These are phyloP conservation scores for Laticauda colubrina DNA, from an alignment of 2,113 vertebrate genomes.

Conservation along the genomic window DNA sequence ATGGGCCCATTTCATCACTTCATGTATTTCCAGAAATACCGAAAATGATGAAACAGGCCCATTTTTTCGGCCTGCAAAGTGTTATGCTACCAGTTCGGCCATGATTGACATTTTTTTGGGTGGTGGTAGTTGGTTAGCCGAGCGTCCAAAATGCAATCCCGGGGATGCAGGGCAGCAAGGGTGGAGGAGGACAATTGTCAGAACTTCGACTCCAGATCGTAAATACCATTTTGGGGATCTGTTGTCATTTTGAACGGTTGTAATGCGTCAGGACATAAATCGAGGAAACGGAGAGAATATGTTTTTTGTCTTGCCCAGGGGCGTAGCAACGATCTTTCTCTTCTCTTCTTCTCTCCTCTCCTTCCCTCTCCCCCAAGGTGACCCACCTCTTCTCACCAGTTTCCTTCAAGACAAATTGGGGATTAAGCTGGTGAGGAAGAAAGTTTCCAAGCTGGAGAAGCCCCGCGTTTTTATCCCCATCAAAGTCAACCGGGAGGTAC, in stretches of 20 bases:
- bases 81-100: too few species aligned
- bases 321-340: background rate
- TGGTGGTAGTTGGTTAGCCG: background rate
- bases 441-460: slow-evolving; percentile 47
- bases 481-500: slow-evolving; percentile 74
- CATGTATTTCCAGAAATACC: too few species aligned
- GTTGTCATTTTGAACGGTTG: background rate
- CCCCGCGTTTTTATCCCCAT: slow-evolving; percentile 56
- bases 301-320: background rate
- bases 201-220: background rate
- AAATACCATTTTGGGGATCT: background rate
- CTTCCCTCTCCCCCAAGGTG: slow-evolving; percentile 63
- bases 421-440: slow-evolving; percentile 70
- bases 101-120: background rate
- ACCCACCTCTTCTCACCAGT: slow-evolving; percentile 72
- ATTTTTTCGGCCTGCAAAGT: too few species aligned
- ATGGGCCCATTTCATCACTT: too few species aligned
- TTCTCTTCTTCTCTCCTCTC: background rate
- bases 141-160: background rate
- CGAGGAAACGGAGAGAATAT: background rate
- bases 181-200: too few species aligned
- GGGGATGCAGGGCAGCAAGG: too few species aligned
- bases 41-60: too few species aligned
- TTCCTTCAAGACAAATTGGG: slow-evolving; percentile 79
- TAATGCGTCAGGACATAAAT: rapidly evolving